These are phyloP conservation scores for human (Homo sapiens) DNA, from an alignment of 2,113 vertebrate genomes.

Conservation along the genomic window GRCh38 chr2:157532501-157533000, in stretches of 20 bases:
- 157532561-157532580: background rate
- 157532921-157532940: background rate
- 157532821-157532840: background rate
- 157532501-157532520: background rate
- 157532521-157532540: background rate
- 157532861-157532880: background rate
- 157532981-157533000: background rate
- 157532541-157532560: conserved; percentile 27
- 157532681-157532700: background rate
- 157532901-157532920: conserved; percentile 18
- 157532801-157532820: conserved; percentile 14
- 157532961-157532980: background rate
- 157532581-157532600: conserved; percentile 11
- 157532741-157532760: background rate
- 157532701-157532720: background rate
- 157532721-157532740: background rate
- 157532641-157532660: background rate
- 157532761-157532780: background rate
- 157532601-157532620: background rate
- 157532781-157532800: background rate
- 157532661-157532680: background rate
- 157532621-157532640: background rate
- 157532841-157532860: conserved; percentile 8
- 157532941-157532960: conserved; percentile 29
- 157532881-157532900: background rate